Base-by-base conservation (phyloP, 2,797 vertebrate genomes). In the Sarcoramphus papa region DNA sequence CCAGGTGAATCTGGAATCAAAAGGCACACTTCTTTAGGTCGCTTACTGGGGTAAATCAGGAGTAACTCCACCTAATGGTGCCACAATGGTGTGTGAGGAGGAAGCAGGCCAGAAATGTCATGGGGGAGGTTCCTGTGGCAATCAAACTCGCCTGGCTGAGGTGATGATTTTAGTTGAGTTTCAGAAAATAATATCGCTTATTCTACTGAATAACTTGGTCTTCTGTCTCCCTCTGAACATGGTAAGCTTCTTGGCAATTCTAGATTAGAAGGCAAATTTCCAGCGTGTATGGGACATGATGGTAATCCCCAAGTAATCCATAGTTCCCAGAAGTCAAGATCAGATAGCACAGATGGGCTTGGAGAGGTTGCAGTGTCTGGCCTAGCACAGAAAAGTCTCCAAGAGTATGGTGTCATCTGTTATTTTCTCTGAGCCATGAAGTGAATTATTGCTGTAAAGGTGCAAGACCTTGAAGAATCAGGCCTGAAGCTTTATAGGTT, bases 201-300 rank as follows among this genome's bases (percentile, higher is more conserved):
- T 41, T 73, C 67, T 63, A 43, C 25, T 40, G 47, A 77, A 82
- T 51, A 59, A 33, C 27, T 89, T 50, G 25, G 19, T 65, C 23
- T 14, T 90, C 50, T 59, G 1, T 59, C 41, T 90, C 41, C 16
- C 23, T 79, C 30, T 59, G 15, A 73, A 35, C 20, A 43, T 57
- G 22, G 23, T 30, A 68, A 75, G 2, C 12, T 76, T 83, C 41
- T 54, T 77, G 53, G 13, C 12, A 70, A 23, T 80, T 75, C n/a
- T 54, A 45, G 64, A 50, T 70, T 37, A 70, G 24, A 67, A 63
- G 35, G 31, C 23, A 67, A 45, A 31, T 90, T 92, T 74, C 47
- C 31, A 12, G 0, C 10, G 17, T 41, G 4, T 35, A 5, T 27
- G 22, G 18, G 27, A 31, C 3, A 1, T 20, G 25, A 33, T n/a